Base-by-base conservation (phyloP, 2,797 vertebrate genomes). In the Geotrypetes seraphini region DNA sequence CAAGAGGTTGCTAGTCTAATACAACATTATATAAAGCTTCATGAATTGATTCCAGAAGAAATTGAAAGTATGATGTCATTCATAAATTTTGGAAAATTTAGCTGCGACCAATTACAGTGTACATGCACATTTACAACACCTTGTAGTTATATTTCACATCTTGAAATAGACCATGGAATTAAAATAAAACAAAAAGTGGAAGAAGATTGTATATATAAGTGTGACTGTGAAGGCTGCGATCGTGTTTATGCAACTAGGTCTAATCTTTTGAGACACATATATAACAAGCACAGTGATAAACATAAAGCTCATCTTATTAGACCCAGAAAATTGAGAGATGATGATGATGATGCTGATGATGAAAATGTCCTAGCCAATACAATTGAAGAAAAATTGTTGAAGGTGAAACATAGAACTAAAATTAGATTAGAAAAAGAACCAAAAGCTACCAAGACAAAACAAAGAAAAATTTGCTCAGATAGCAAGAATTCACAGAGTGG, bases 241-340 rank as follows among this genome's bases (percentile, higher is more conserved):
- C 87, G 90, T n/a, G 80, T 87, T 13, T 99, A 99, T 38, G 89
- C 92, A 28, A 97, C 94, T 10, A 86, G 93, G 25, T 97, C 93
- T 16, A 99, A 99, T 54, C 73, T 99, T 12, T 67, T 97, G 36
- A 76, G 95, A 28, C 95, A 99, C 40, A 86, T 85, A 40, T 92
- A 92, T 84, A 92, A 90, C 60, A 97, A 97, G 48, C 95, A 99
- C 52, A 85, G 88, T 39, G 90, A 97, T n/a, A 69, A 83, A 31
- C 89, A 91, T 69, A 87, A 88, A 57, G 69, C 81, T 25, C 85
- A 92, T 62, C 74, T 92, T 6, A 89, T 91, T 67, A 81, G 75
- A 31, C 84, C 88, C 15, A 73, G 81, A 31, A 78, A 72, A 19
- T 78, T 87, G 35, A 83, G 76, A 12, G 61, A 76, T 12, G 78